phyloP scores from a whole-genome alignment of 2,888 invertebrate species.

The Himalopsyche japonica region DNA sequence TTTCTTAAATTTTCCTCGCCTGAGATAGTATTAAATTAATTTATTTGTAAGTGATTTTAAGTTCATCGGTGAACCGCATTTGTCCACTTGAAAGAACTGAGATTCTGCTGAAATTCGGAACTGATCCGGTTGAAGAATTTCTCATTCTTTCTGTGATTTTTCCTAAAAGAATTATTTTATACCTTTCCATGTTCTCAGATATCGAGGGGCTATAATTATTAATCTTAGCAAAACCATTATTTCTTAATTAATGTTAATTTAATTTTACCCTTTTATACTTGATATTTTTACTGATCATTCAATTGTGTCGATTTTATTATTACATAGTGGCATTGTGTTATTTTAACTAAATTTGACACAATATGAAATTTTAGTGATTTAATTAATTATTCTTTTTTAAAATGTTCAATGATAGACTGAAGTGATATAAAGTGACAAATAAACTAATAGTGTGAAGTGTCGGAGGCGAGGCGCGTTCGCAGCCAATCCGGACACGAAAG shows the following conservation, averaged over 20 bases:
- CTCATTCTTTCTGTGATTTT: background rate
- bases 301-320: background rate
- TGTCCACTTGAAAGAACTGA: constrained; percentile 27
- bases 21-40: background rate
- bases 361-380: background rate
- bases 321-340: background rate
- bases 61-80: constrained; percentile 18
- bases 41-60: constrained; percentile 12
- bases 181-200: background rate
- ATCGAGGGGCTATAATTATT: background rate
- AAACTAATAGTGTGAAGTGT: background rate
- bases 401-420: background rate
- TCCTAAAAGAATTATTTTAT: background rate
- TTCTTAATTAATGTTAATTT: background rate
- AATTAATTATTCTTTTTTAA: background rate
- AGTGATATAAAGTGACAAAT: background rate
- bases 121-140: background rate
- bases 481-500: background rate
- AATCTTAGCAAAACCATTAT: background rate
- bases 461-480: background rate
- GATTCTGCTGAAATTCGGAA: constrained; percentile 1
- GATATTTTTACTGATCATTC: background rate
- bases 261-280: background rate
- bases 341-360: background rate
- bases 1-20: background rate